Conservation (phyloP, 2,888 invertebrate genomes). For the Thumatha senex region DNA sequence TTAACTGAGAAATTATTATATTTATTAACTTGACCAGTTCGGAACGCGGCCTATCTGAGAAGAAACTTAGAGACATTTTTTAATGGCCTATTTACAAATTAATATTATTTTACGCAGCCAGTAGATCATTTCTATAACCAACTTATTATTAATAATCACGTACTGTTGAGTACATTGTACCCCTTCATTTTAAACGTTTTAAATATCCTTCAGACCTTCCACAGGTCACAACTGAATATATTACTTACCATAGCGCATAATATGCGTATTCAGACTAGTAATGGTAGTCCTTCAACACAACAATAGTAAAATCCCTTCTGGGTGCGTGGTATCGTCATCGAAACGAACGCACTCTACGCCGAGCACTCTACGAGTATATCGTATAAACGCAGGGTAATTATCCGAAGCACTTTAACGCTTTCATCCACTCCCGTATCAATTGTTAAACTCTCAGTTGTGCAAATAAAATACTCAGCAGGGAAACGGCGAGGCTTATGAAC, state of each 20-base stretch:
- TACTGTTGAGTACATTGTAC: too few species aligned
- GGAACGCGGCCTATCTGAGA: too few species aligned
- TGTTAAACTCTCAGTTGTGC: conserved; percentile 23
- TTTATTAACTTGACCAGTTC: too few species aligned
- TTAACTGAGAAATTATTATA: too few species aligned
- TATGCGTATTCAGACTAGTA: not conserved
- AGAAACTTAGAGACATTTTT: too few species aligned
- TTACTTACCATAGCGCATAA: not conserved
- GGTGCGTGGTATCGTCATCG: not conserved
- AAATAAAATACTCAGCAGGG: conserved; percentile 19
- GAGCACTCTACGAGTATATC: conserved; percentile 8
- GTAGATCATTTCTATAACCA: too few species aligned
- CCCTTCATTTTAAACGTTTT: too few species aligned
- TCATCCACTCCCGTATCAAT: conserved; percentile 24
- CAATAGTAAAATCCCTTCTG: conserved; percentile 7
- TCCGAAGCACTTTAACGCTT: conserved; percentile 6
- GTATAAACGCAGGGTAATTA: conserved; percentile 31
- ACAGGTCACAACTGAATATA: not conserved
- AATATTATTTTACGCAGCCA: too few species aligned
- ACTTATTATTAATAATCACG: too few species aligned
- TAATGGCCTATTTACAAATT: too few species aligned
- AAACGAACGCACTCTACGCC: conserved; percentile 15
- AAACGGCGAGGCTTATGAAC: not conserved
- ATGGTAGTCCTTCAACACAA: conserved; percentile 1
- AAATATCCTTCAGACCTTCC: not conserved